Evolutionary conservation across 2,113 vertebrate genomes (phyloP), one percentile per base, ranked within the genome.

Genomic region (Tretioscincus oriximinensis): DNA sequence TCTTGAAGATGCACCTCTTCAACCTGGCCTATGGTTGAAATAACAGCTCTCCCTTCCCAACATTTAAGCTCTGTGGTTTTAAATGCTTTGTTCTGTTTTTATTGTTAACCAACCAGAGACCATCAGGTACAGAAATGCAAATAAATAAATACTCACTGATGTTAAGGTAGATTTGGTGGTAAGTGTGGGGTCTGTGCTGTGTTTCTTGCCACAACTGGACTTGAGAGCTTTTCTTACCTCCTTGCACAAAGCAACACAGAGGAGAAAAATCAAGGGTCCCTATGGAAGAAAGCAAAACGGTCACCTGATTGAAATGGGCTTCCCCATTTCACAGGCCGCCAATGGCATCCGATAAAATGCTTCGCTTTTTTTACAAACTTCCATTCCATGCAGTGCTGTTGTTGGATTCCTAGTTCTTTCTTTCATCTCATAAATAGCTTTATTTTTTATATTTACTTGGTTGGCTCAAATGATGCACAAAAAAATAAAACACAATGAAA

Each of bases 191-290:
- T 97, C 96, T 35, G 95, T 95, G 1, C 94, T 90, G 1, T 93
- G 95, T 81, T 96, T 95, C 84, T 92, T 94, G 88, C 96, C 83
- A 31, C 97, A 98, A 94, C 95, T 96, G 80, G 96, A 96, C n/a
- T 93, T 94, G 82, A 98, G 93, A 51, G 96, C 97, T 11, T 92
- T 95, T 85, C 97, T 94, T 18, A 96, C 97, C 85, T 99, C 97
- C 89, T 96, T 97, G 90, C 95, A 97, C 84, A 99, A 95, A 86
- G 97, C 94, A 47, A 97, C 93, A 4, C 97, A 97, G 88, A 96
- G 95, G 82, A 99, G 94, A 94, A 99, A 98, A 74, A 98, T 94
- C 84, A 97, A 96, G 2, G 97, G 97, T 35, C 98, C 98, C 98
- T 99, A 91, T 35, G 51, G 86, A 45, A 78, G 60, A 84, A 67